Evolutionary conservation across 2,113 vertebrate genomes (phyloP).

Genomic region (Ailuropoda melanoleuca): DNA sequence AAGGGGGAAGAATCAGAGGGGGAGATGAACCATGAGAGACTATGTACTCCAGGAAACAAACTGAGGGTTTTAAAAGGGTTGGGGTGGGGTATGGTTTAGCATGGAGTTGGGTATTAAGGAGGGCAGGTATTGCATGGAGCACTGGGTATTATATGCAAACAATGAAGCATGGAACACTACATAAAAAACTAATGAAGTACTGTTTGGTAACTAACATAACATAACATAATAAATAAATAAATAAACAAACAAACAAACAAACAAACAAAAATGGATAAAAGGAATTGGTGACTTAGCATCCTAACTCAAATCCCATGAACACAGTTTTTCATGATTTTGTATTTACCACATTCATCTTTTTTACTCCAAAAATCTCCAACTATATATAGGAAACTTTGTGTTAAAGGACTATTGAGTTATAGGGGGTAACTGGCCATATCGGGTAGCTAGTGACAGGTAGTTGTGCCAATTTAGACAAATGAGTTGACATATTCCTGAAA

Average conservation of each 20-base stretch:
- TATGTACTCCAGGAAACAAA: neutral
- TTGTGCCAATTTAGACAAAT: neutral
- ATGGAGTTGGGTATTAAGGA: neutral
- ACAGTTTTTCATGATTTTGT: neutral
- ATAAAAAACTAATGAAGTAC: too few species aligned
- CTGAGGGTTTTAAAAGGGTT: neutral
- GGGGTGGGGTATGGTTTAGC: neutral
- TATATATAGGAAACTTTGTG: neutral
- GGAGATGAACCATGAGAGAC: neutral
- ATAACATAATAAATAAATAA: too few species aligned
- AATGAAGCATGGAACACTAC: too few species aligned
- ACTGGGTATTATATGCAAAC: too few species aligned
- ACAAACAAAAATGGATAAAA: neutral
- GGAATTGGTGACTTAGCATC: neutral
- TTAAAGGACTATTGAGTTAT: neutral
- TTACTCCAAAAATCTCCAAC: neutral
- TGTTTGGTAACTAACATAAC: too few species aligned
- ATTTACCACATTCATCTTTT: neutral
- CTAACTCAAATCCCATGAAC: conserved; percentile 18
- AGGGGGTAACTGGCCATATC: neutral
- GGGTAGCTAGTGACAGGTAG: neutral
- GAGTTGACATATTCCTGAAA: neutral
- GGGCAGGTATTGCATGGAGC: too few species aligned
- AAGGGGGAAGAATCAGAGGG: neutral
- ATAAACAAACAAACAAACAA: too few species aligned